Percentiles rank a stretch among this genome's conserved stretches.
Conservation (phyloP, 2,113 vertebrate genomes). For the Brachyhypopomus gauderio region DNA sequence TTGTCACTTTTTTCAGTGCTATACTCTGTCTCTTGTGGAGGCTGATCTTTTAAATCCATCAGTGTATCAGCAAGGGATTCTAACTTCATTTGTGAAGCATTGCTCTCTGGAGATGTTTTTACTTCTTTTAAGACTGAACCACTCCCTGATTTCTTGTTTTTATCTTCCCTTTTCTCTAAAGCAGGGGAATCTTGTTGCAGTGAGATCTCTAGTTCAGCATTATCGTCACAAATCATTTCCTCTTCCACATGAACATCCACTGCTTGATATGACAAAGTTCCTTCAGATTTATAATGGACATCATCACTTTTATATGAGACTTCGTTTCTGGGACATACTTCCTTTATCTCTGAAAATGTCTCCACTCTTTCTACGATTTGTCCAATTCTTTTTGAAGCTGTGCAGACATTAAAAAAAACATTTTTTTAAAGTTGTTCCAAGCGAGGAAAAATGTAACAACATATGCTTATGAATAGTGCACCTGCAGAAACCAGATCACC, state of each 20-base stretch:
- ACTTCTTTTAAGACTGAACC: slow-evolving; percentile 19
- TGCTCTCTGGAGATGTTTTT: slow-evolving; percentile 19
- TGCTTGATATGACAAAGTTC: slow-evolving; percentile 13
- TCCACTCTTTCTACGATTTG: slow-evolving; percentile 44
- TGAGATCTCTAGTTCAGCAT: slow-evolving; percentile 7
- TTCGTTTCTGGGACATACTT: slow-evolving; percentile 45
- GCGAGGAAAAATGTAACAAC: slow-evolving; percentile 32
- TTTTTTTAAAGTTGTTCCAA: slow-evolving; percentile 58
- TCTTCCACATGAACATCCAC: background rate
- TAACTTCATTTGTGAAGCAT: background rate
- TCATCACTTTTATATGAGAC: slow-evolving; percentile 22
- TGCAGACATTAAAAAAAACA: slow-evolving; percentile 51
- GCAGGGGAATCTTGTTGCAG: background rate
- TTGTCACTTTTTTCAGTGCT: background rate
- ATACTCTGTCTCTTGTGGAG: slow-evolving; percentile 7
- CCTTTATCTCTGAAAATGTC: slow-evolving; percentile 30
- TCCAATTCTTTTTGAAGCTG: slow-evolving; percentile 56
- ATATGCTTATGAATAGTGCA: background rate
- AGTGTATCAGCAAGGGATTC: slow-evolving; percentile 29
- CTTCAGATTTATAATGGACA: slow-evolving; percentile 11
- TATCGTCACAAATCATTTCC: background rate
- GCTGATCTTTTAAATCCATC: slow-evolving; percentile 9
- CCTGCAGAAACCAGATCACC: too few species aligned
- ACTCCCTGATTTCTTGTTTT: background rate
- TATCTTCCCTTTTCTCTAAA: slow-evolving; percentile 13